These are phyloP conservation scores for Sminthurides aquaticus DNA, from an alignment of 2,888 invertebrate genomes.

Conservation along the genomic window DNA sequence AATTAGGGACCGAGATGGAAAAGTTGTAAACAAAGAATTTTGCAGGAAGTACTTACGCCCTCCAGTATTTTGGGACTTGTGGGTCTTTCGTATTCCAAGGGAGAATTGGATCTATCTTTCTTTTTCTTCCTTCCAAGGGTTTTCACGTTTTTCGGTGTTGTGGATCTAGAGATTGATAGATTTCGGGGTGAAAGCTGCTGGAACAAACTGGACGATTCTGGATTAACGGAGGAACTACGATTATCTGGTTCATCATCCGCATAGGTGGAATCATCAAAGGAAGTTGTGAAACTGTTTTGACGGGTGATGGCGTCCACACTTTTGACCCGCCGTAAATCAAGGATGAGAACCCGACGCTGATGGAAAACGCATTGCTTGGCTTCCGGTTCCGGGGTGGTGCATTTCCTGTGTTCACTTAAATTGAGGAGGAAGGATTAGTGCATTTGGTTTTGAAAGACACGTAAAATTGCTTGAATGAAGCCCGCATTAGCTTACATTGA, in stretches of 20 bases:
- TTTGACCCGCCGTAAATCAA: constrained; percentile 57
- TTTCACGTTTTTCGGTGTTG: constrained; percentile 32
- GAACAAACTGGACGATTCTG: constrained; percentile 35
- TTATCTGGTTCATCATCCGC: constrained; percentile 37
- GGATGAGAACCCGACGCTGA: constrained; percentile 59
- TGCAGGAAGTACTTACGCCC: constrained; percentile 33
- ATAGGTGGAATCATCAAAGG: constrained; percentile 36
- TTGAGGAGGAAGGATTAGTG: background rate
- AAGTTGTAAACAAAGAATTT: too few relatives aligned
- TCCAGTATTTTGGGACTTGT: constrained; percentile 41
- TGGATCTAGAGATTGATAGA: constrained; percentile 37
- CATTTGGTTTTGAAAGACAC: background rate
- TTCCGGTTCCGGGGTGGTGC: constrained; percentile 63
- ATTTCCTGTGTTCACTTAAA: constrained; percentile 46
- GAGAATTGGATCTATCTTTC: constrained; percentile 36
- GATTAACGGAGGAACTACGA: constrained; percentile 32
- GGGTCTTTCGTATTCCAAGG: constrained; percentile 36
- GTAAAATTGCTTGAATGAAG: background rate
- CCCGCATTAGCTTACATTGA: constrained; percentile 9
- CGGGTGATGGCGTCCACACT: constrained; percentile 41
- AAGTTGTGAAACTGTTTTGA: constrained; percentile 38
- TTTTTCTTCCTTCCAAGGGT: constrained; percentile 22
- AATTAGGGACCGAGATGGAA: too few relatives aligned
- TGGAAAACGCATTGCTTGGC: constrained; percentile 40
- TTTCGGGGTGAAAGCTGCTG: constrained; percentile 35